Evolutionary conservation across 2,797 vertebrate species (phyloP), one percentile per base, ranked within the genome.

Genomic region (Schizothorax lantsangensis): DNA sequence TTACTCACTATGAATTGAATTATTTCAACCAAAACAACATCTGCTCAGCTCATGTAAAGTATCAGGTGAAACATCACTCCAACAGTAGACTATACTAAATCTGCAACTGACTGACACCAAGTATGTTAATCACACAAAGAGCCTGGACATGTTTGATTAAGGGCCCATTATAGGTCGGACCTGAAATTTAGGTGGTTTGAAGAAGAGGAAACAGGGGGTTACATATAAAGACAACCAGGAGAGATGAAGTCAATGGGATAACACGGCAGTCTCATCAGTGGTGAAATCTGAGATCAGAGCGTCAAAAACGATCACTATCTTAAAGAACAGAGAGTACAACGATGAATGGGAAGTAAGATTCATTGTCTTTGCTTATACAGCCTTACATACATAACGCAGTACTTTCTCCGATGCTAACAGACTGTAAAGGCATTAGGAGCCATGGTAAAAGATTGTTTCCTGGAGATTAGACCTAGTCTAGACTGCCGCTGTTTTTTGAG

Each of bases 181-280:
- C 74, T 85, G 79, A 68, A 89, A 71, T 79, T 30, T 69, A 73
- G 68, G 79, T 7, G 62, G 36, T 72, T 78, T 71, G 81, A 72
- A 73, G 80, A 49, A 47, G 52, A 87, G 74, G 81, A 88, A 87
- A 85, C 14, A 47, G 40, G 72, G 12, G 49, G 52, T 88, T 88
- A 81, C 80, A 83, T 89, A 90, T 86, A 30, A 52, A 57, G 62
- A 57, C 69, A 59, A 80, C 57, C 77, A 71, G 79, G 26, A 87
- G 43, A 64, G 79, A 86, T 33, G 57, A 59, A 88, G 79, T 82
- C 77, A n/a, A 87, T 38, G 19, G 52, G 73, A 74, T 77, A 78
- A 59, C 81, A 59, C 86, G 85, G 72, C 85, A 84, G 86, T 89
- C 71, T 62, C 81, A 86, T 86, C 74, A 86, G 80, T 7, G 11